These are phyloP conservation scores for Anadara kagoshimensis DNA, from an alignment of 1,140 invertebrate species.

Conservation along the genomic window DNA sequence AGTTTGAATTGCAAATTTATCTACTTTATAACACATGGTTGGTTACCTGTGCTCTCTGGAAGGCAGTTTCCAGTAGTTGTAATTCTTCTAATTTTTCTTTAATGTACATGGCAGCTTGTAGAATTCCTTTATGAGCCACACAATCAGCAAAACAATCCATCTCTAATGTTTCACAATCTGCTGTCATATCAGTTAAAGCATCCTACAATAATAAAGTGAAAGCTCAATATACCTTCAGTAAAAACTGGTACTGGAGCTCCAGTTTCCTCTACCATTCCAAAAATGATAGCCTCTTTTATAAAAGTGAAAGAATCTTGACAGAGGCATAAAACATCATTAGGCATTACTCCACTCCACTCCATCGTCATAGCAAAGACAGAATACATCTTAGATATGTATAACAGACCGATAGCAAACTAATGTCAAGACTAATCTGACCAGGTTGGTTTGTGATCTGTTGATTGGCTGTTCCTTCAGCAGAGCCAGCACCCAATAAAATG, in stretches of 20 bases:
- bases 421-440: too few species aligned
- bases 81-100: slow-evolving; percentile 81
- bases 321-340: too few species aligned
- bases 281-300: too few species aligned
- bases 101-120: slow-evolving; percentile 86
- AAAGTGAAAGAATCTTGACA: too few species aligned
- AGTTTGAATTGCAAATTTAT: neutral
- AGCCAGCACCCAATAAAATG: neutral
- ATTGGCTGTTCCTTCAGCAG: neutral
- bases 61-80: slow-evolving; percentile 59
- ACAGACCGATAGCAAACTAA: too few species aligned
- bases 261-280: too few species aligned
- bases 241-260: too few species aligned
- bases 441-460: too few species aligned
- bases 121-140: slow-evolving; percentile 90
- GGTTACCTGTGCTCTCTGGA: slow-evolving; percentile 39
- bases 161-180: slow-evolving; percentile 84
- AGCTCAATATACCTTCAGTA: too few species aligned
- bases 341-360: too few species aligned
- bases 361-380: too few species aligned
- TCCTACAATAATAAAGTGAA: slow-evolving; percentile 76
- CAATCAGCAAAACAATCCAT: slow-evolving; percentile 81
- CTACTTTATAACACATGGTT: neutral
- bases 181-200: slow-evolving; percentile 92
- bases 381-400: too few species aligned